These are phyloP conservation scores for Rotaria magnacalcarata DNA, from an alignment of 2,888 invertebrate genomes.

Conservation along the genomic window DNA sequence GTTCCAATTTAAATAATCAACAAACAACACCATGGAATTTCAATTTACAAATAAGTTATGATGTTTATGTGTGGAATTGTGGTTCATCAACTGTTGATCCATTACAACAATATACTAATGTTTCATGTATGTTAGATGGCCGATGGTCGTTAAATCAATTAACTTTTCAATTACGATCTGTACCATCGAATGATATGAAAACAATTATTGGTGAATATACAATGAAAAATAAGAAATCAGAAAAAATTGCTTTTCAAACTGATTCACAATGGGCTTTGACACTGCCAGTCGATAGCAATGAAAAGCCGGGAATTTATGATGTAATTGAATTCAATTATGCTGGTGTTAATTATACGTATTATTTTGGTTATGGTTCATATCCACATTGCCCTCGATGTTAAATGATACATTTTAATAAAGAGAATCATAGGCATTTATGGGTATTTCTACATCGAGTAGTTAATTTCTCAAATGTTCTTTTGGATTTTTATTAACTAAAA, in stretches of 20 bases:
- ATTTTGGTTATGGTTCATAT: neutral
- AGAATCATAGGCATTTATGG: too few relatives aligned
- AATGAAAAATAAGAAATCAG: neutral
- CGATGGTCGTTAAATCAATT: neutral
- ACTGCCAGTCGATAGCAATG: neutral
- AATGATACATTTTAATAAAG: neutral
- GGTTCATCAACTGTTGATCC: neutral
- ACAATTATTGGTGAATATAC: neutral
- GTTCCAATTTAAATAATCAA: too few relatives aligned
- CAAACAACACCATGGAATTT: neutral
- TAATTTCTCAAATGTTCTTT: too few relatives aligned
- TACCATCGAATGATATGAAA: neutral
- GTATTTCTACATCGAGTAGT: too few relatives aligned
- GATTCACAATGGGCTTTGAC: neutral
- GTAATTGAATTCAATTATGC: neutral
- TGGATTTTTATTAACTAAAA: too few relatives aligned
- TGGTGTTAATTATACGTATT: neutral
- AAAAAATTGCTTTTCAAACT: neutral
- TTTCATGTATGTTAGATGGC: neutral
- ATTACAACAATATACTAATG: neutral
- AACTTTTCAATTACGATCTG: neutral
- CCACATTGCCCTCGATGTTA: neutral
- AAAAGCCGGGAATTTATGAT: neutral
- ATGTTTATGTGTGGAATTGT: neutral
- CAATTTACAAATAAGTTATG: neutral